phyloP scores from a whole-genome alignment of 1,140 invertebrate species.

The Macrocentrus cingulum region DNA sequence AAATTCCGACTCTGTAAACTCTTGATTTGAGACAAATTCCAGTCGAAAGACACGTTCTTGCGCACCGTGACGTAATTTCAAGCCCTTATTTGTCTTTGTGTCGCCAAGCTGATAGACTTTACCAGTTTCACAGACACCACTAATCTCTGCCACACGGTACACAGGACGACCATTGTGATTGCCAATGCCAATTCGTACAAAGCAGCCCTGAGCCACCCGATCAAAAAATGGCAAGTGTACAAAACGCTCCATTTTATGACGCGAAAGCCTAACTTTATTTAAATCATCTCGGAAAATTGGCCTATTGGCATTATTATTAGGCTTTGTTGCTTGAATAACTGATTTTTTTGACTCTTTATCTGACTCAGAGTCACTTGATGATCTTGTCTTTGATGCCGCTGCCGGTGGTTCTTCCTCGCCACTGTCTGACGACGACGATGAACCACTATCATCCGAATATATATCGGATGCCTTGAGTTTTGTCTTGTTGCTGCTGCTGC shows the following conservation, averaged over 20 bases:
- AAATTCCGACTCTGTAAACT: slow-evolving; percentile 92
- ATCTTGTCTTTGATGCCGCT: slow-evolving; percentile 54
- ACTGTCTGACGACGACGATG: slow-evolving; percentile 64
- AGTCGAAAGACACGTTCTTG: slow-evolving; percentile 92
- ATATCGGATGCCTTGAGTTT: slow-evolving; percentile 92
- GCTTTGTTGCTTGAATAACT: slow-evolving; percentile 51
- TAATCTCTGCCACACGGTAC: slow-evolving; percentile 92
- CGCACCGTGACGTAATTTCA: slow-evolving; percentile 77
- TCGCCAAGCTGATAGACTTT: slow-evolving; percentile 91
- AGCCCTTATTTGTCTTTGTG: slow-evolving; percentile 90
- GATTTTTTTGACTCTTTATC: slow-evolving; percentile 63
- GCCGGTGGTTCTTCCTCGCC: slow-evolving; percentile 65
- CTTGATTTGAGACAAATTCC: slow-evolving; percentile 97
- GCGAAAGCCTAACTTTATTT: slow-evolving; percentile 84
- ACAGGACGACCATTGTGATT: slow-evolving; percentile 85
- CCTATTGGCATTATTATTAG: slow-evolving; percentile 64
- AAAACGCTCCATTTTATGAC: slow-evolving; percentile 91
- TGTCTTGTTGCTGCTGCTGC: slow-evolving; percentile 60
- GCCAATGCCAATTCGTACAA: slow-evolving; percentile 95
- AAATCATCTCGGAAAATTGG: slow-evolving; percentile 80
- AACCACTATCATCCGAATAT: slow-evolving; percentile 91
- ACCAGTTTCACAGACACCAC: slow-evolving; percentile 92
- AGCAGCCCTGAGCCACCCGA: slow-evolving; percentile 87
- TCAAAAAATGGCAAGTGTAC: slow-evolving; percentile 96
- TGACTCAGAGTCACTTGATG: slow-evolving; percentile 60